These are phyloP conservation scores for Anorthoa munda DNA, from an alignment of 2,888 invertebrate genomes.

Conservation along the genomic window DNA sequence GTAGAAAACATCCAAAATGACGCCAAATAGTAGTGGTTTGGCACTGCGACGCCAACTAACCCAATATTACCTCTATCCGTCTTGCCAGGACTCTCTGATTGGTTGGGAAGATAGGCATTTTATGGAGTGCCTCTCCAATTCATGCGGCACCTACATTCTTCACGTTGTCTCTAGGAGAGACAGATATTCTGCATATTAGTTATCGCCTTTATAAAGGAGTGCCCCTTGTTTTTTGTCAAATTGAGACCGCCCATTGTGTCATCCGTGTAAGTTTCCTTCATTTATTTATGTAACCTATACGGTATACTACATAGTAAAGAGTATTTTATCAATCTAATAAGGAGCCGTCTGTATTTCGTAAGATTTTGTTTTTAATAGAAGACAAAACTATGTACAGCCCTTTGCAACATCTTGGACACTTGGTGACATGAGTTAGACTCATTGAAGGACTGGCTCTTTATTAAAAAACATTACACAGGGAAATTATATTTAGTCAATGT, in stretches of 20 bases:
- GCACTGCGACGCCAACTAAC: constrained; percentile 51
- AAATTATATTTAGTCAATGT: no score
- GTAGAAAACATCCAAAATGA: constrained; percentile 45
- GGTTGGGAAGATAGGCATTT: constrained; percentile 63
- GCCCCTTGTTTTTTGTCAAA: neutral
- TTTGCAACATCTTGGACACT: no score
- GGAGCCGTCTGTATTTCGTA: no score
- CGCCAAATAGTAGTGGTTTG: constrained; percentile 56
- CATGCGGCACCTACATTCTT: constrained; percentile 65
- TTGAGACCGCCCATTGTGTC: neutral
- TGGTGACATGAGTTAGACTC: no score
- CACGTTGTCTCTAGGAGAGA: constrained; percentile 45
- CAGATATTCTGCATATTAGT: constrained; percentile 40
- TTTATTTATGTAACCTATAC: no score
- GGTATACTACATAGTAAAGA: no score
- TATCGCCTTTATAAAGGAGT: constrained; percentile 21
- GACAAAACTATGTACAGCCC: no score
- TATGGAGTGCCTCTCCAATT: constrained; percentile 62
- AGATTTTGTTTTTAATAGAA: no score
- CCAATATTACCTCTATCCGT: constrained; percentile 60
- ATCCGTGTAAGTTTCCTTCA: no score
- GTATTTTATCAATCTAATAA: no score
- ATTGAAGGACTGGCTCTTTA: no score
- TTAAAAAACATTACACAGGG: no score
- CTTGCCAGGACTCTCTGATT: constrained; percentile 57